A percentile compares a stretch with the other conserved stretches of the same genome.
These are phyloP conservation scores for Eupithecia insigniata DNA, from an alignment of 2,888 invertebrate genomes.

Conservation along the genomic window DNA sequence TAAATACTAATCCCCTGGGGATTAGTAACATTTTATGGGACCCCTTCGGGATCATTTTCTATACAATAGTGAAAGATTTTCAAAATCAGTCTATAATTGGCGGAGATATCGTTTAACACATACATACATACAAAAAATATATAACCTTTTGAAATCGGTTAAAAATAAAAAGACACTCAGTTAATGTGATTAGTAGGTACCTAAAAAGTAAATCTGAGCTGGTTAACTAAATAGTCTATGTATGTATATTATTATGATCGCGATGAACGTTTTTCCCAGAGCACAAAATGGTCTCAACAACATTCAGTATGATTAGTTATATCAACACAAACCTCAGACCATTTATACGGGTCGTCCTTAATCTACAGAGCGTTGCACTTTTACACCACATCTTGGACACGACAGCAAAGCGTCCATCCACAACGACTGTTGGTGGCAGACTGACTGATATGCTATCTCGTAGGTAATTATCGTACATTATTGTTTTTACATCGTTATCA, in stretches of 20 bases:
- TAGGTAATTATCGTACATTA: constrained; percentile 8
- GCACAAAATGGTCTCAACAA: neutral
- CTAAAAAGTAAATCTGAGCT: neutral
- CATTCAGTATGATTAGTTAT: neutral
- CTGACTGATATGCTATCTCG: constrained; percentile 15
- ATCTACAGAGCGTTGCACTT: constrained; percentile 32
- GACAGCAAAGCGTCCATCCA: constrained; percentile 3
- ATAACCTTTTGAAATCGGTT: too few relatives aligned
- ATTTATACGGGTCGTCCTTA: constrained; percentile 16
- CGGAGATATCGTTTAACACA: too few relatives aligned
- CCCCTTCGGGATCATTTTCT: too few relatives aligned
- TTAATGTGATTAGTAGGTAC: neutral
- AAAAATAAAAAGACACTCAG: too few relatives aligned
- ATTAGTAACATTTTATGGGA: too few relatives aligned
- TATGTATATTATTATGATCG: neutral
- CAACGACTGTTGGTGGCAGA: constrained; percentile 3
- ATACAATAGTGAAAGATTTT: too few relatives aligned
- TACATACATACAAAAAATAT: too few relatives aligned
- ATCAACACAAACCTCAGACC: constrained; percentile 20
- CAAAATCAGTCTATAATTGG: too few relatives aligned
- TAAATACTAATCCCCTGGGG: too few relatives aligned
- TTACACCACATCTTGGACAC: constrained; percentile 36
- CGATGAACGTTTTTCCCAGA: neutral
- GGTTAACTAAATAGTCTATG: neutral
- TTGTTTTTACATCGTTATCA: constrained; percentile 18